Percentiles rank a stretch among this genome's conserved stretches.
These are phyloP conservation scores for Oxystoma pomonae DNA, from an alignment of 2,888 invertebrate genomes.

Conservation along the genomic window DNA sequence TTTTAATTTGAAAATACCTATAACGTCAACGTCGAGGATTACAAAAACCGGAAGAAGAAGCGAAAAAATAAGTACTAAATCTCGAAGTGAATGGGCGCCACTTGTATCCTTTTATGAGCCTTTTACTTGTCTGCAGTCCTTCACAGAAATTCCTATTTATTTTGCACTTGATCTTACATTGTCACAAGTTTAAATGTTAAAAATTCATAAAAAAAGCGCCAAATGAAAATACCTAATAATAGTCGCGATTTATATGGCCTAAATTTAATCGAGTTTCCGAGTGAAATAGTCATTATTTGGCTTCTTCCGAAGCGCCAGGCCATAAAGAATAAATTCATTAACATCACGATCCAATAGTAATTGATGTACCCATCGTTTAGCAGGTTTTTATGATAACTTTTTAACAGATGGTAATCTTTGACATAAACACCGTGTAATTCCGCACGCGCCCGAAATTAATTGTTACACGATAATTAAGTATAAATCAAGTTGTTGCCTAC, in stretches of 20 bases:
- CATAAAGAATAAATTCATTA: not conserved
- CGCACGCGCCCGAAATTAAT: not conserved
- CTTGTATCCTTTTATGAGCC: not conserved
- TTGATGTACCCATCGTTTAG: not conserved
- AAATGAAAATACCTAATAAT: not conserved
- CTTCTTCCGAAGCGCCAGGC: not conserved
- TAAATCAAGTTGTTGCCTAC: too few relatives aligned
- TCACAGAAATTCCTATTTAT: not conserved
- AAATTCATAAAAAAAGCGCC: not conserved
- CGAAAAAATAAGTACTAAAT: not conserved
- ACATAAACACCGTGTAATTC: not conserved
- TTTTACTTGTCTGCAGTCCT: not conserved
- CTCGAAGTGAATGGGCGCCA: not conserved
- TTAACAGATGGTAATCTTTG: not conserved
- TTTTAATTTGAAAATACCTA: too few relatives aligned
- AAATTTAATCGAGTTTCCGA: not conserved
- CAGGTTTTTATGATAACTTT: not conserved
- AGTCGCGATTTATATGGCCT: not conserved
- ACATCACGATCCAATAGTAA: not conserved
- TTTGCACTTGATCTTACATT: not conserved
- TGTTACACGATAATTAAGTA: too few relatives aligned
- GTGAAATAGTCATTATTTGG: not conserved
- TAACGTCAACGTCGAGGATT: not conserved
- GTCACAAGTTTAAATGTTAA: not conserved
- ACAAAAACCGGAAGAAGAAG: not conserved